Evolutionary conservation across 2,888 invertebrate species (phyloP).

Genomic region (Neoaliturus tenellus): DNA sequence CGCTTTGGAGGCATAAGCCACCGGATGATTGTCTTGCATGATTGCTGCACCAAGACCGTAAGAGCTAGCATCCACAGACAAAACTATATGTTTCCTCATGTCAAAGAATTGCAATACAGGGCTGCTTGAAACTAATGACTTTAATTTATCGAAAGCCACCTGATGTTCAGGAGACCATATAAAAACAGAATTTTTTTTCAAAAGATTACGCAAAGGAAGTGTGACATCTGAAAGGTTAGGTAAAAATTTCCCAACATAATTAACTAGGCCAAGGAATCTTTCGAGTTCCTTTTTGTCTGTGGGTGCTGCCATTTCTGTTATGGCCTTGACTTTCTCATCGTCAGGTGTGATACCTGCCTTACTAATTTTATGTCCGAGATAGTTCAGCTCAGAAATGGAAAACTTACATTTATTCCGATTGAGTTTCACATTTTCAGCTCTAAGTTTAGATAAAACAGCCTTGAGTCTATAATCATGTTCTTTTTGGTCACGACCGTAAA

Average conservation of each 20-base stretch:
- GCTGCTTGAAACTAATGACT: neutral
- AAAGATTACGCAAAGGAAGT: conserved; percentile 58
- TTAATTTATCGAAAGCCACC: too few species aligned
- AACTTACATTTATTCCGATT: conserved; percentile 6
- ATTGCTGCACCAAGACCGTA: neutral
- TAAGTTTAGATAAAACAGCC: neutral
- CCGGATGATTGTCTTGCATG: too few species aligned
- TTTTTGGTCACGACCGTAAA: conserved; percentile 56
- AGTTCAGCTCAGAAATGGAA: neutral
- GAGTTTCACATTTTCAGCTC: conserved; percentile 3
- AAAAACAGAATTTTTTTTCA: conserved; percentile 62
- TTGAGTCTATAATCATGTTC: neutral
- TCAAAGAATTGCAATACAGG: conserved; percentile 33
- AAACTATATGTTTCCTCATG: neutral
- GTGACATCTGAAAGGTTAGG: conserved; percentile 63
- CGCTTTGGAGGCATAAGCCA: too few species aligned
- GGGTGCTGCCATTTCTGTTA: conserved; percentile 63
- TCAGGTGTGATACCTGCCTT: neutral
- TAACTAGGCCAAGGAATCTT: conserved; percentile 68
- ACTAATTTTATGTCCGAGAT: conserved; percentile 5
- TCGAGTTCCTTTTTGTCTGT: conserved; percentile 66
- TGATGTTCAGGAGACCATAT: too few species aligned
- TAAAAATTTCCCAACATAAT: conserved; percentile 65
- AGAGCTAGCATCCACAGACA: conserved; percentile 12
- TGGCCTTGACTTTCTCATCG: conserved; percentile 62